Evolutionary conservation across 2,888 invertebrate genomes (phyloP).

Genomic region (Epirrita christyi): DNA sequence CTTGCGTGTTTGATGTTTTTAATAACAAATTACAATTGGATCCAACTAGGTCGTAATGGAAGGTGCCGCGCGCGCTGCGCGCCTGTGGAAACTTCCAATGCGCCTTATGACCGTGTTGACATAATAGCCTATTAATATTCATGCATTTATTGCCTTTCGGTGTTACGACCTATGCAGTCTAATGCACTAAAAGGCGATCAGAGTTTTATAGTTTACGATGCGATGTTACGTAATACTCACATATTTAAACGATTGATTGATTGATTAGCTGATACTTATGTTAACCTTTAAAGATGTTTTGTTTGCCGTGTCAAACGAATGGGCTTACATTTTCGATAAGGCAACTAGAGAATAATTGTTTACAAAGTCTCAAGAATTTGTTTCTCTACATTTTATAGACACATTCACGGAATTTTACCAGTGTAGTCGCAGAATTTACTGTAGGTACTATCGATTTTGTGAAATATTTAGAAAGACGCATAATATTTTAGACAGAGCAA

Average conservation of each 20-base stretch:
- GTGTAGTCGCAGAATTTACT: background rate
- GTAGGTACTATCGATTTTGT: constrained; percentile 7
- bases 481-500: background rate
- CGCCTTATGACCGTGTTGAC: background rate
- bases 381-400: constrained; percentile 2
- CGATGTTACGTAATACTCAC: background rate
- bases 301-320: background rate
- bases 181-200: constrained; percentile 1
- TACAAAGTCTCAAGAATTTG: background rate
- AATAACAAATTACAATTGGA: background rate
- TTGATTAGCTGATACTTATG: background rate
- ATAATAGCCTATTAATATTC: background rate
- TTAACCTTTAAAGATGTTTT: background rate
- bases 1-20: too few relatives aligned
- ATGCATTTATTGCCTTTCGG: constrained; percentile 4
- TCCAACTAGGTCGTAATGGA: background rate
- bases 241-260: background rate
- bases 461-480: background rate
- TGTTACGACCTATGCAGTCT: background rate
- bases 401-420: constrained; percentile 4
- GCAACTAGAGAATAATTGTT: background rate
- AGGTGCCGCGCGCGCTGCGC: too few relatives aligned
- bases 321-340: background rate
- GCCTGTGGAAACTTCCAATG: constrained; percentile 4
- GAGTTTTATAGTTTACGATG: background rate